A percentile compares a stretch with the other conserved stretches of the same genome.
Evolutionary conservation across 2,113 vertebrate species (phyloP).

Genomic region (Naja naja): DNA sequence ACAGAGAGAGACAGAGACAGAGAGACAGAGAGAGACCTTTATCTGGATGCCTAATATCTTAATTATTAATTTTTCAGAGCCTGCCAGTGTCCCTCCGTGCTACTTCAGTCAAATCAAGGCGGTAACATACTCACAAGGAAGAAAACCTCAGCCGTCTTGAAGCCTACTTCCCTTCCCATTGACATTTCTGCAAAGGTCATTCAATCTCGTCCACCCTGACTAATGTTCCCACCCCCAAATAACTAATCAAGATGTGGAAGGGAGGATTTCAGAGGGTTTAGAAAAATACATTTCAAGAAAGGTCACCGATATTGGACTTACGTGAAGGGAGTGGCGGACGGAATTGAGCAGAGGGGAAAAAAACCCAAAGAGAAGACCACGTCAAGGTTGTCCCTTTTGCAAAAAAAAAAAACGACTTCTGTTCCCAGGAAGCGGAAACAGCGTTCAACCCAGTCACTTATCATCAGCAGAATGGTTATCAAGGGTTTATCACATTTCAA

Average conservation of each 20-base stretch:
- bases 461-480: slow-evolving; percentile 69
- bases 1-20: too few relatives aligned
- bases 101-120: background rate
- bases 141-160: background rate
- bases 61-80: background rate
- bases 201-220: accelerated
- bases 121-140: background rate
- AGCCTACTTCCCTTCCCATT: background rate
- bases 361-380: slow-evolving; percentile 23
- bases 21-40: background rate
- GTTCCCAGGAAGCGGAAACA: slow-evolving; percentile 54
- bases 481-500: slow-evolving; percentile 67
- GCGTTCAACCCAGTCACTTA: slow-evolving; percentile 63
- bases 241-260: background rate
- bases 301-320: slow-evolving; percentile 20
- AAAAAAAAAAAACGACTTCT: background rate
- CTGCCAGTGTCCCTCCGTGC: background rate
- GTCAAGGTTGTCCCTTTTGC: background rate
- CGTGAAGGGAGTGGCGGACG: background rate
- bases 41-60: background rate
- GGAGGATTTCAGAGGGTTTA: background rate
- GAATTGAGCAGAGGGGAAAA: background rate
- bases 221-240: accelerated
- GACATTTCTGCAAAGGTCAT: background rate
- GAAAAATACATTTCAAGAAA: slow-evolving; percentile 23